Conservation (phyloP, 2,888 invertebrate genomes). For the Scaptomyza flava region DNA sequence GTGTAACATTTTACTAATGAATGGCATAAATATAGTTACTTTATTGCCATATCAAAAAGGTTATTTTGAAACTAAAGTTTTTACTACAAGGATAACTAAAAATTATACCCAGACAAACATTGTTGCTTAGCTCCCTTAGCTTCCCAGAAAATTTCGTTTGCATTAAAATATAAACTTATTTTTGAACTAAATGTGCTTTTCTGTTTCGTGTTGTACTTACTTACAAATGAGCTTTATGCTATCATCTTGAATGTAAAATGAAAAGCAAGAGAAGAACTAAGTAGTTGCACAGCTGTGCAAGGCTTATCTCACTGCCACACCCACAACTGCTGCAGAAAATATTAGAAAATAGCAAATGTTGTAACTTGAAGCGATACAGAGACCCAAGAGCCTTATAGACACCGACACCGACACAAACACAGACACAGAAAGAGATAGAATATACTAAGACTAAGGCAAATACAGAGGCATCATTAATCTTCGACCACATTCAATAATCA, state of each 20-base stretch:
- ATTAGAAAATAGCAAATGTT: conserved; percentile 50
- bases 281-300: conserved; percentile 19
- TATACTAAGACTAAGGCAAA: conserved; percentile 30
- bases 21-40: not conserved
- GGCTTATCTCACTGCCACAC: conserved; percentile 28
- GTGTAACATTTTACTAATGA: not conserved
- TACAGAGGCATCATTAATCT: conserved; percentile 73
- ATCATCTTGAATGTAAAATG: conserved; percentile 14
- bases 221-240: conserved; percentile 43
- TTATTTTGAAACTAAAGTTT: too few relatives aligned
- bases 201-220: not conserved
- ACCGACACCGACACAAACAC: not conserved
- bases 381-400: not conserved
- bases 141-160: not conserved
- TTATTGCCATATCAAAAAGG: too few relatives aligned
- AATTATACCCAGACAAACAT: too few relatives aligned
- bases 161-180: not conserved
- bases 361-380: conserved; percentile 24
- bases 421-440: conserved; percentile 7
- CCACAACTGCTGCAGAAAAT: conserved; percentile 19
- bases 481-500: conserved; percentile 81
- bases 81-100: too few relatives aligned
- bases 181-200: not conserved
- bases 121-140: too few relatives aligned
- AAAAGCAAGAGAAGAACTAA: not conserved